Base-by-base conservation (phyloP, 2,888 invertebrate species). In the Agonopterix subpropinquella region DNA sequence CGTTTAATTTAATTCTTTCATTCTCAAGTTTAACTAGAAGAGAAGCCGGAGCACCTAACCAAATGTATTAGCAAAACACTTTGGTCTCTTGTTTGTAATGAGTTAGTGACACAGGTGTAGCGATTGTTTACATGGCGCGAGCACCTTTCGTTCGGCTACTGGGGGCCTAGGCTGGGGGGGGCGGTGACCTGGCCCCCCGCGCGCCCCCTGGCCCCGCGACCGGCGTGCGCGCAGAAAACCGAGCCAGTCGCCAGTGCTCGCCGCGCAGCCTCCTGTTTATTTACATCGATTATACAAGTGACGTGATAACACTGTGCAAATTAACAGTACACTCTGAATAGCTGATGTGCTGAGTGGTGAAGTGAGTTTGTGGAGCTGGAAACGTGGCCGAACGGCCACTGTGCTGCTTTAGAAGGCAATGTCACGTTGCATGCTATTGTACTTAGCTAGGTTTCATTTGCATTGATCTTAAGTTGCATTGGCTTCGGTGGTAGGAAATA, bases 181-280 rank as follows among this genome's bases (percentile, higher is more conserved):
- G 73, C 70, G 76, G 77, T 70, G 73, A 47, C 52, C 49, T 50
- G 50, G 51, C 50, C 50, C 54, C 52, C 43, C 50, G 10, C 45
- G 11, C 44, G 52, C 55, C 58, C 56, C 55, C 64, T 70, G 51
- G 58, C 54, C 58, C 52, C 59, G 56, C 70, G 66, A 67, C 73
- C 78, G 77, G 75, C 82, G 85, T 82, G 71, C 78, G 84, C 85
- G 86, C 86, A 81, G 67, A 71, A 69, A 76, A 67, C 68, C 69
- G 63, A 77, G 80, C 82, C 85, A 86, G 88, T 85, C 77, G 83
- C 73, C 28, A 28, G 28, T 28, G 28, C 28, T 68, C 76, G 80
- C 77, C 82, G 83, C 80, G 79, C 84, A 85, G 85, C 86, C 87
- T 87, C 84, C 79, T 75, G 78, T 77, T 87, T 88, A 84, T 87